Base-by-base conservation (phyloP, 2,797 vertebrate species). In the Chelon labrosus region DNA sequence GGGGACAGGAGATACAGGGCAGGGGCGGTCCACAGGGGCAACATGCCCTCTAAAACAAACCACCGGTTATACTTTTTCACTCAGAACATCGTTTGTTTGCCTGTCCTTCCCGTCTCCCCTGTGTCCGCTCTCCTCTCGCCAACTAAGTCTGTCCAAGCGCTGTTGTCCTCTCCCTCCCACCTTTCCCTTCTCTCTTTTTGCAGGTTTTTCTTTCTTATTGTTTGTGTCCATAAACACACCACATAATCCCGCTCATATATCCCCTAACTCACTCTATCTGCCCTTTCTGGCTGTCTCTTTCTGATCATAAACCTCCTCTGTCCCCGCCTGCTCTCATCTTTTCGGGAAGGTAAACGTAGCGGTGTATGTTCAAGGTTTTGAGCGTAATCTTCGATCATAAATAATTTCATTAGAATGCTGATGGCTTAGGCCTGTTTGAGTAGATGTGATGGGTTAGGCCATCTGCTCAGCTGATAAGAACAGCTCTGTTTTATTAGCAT, bases 391-490 rank as follows among this genome's bases (percentile, higher is more conserved):
- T 88, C 64, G 88, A 93, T 93, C 90, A 92, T 93, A 93, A 92
- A 92, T 93, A 93, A 93, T 93, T 92, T 93, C 88, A 91, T 92
- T 93, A 91, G 90, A 93, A 93, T 92, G 89, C 91, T 89, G 91
- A 90, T 92, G 91, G 91, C 80, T 92, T 65, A 67, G 85, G 85
- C 78, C 87, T 91, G 91, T 93, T 93, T 90, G 90, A 93, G 90
- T 74, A 89, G 88, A 90, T 88, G 91, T 89, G 91, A 93, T 90
- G 91, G 89, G 89, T 91, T 87, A 91, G 92, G 88, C 92, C 92
- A 93, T 93, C 92, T 93, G 92, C 90, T 93, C 88, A 78, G 87
- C 91, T 90, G 90, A 91, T 93, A 92, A 92, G 89, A 93, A 91
- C 89, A 91, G 91, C 91, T 91, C 88, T 89, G 89, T 91, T 92